phyloP scores from a whole-genome alignment of 37 sponge, comb jelly and placozoan species.

The Bolinopsis microptera region DNA sequence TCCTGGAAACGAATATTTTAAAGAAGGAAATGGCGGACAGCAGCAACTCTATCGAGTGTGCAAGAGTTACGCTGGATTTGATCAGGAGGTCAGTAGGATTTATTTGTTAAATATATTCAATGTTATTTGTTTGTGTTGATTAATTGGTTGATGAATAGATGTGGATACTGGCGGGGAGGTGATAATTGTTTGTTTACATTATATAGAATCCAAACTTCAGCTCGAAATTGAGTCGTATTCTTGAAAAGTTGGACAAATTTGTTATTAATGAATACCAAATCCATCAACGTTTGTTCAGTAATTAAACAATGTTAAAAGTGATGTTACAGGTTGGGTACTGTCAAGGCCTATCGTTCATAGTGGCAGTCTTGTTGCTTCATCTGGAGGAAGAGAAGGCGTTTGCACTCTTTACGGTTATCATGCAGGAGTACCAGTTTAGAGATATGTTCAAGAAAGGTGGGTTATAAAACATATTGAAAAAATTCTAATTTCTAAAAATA shows the following conservation, averaged over 20 bases:
- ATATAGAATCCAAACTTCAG: no score
- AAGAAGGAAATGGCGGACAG: constrained; percentile 66
- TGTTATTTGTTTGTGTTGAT: not conserved
- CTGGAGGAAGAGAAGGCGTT: constrained; percentile 96
- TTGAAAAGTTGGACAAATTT: no score
- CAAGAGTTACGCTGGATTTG: constrained; percentile 54
- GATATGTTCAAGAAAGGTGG: constrained; percentile 89
- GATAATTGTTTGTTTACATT: no score
- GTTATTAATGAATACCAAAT: no score
- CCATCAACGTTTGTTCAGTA: no score
- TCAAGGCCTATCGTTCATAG: constrained; percentile 96
- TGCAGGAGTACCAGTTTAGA: constrained; percentile 86
- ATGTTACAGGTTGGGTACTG: constrained; percentile 93
- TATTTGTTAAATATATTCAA: not conserved
- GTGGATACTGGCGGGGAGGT: no score
- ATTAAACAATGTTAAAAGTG: no score
- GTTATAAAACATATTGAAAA: not conserved
- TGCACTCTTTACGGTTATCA: constrained; percentile 87
- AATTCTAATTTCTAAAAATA: not conserved
- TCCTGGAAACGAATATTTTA: constrained; percentile 87
- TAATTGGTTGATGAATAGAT: not conserved
- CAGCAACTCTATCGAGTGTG: constrained; percentile 20
- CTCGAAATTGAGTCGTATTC: no score
- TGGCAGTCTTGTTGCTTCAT: constrained; percentile 89
- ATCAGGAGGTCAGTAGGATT: not conserved